Percentiles rank a stretch among this genome's conserved stretches.
Conservation (phyloP, 2,888 invertebrate genomes). For the Mycogona germanica region DNA sequence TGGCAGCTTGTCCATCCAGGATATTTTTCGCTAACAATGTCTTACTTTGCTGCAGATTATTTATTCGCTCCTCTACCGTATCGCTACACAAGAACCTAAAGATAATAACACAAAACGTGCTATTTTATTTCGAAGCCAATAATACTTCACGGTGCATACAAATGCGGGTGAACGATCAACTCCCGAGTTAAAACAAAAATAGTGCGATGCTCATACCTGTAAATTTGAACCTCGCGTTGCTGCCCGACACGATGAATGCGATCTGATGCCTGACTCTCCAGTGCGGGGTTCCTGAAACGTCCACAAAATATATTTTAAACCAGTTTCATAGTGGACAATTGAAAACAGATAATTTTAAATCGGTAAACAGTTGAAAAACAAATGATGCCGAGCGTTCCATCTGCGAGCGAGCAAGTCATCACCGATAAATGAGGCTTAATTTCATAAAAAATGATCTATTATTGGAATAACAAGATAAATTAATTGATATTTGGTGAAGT, state of each 20-base stretch:
- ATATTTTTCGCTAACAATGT: conserved; percentile 59
- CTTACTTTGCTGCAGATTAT: conserved; percentile 66
- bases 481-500: neutral
- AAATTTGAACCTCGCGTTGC: conserved; percentile 60
- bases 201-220: conserved; percentile 45
- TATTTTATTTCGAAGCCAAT: too few species aligned
- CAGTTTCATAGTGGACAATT: neutral
- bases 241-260: conserved; percentile 87
- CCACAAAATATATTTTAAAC: neutral
- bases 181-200: neutral
- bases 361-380: too few species aligned
- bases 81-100: conserved; percentile 64
- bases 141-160: too few species aligned
- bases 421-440: too few species aligned
- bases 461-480: conserved; percentile 7
- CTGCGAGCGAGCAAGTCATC: too few species aligned
- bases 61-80: conserved; percentile 79
- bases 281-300: conserved; percentile 61
- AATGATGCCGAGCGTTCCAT: too few species aligned
- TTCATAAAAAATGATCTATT: too few species aligned
- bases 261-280: conserved; percentile 91
- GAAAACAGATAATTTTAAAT: too few species aligned
- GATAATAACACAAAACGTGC: too few species aligned
- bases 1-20: conserved; percentile 41
- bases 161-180: neutral